phyloP scores from a whole-genome alignment of 1,140 invertebrate species.

The Eupeodes corollae region DNA sequence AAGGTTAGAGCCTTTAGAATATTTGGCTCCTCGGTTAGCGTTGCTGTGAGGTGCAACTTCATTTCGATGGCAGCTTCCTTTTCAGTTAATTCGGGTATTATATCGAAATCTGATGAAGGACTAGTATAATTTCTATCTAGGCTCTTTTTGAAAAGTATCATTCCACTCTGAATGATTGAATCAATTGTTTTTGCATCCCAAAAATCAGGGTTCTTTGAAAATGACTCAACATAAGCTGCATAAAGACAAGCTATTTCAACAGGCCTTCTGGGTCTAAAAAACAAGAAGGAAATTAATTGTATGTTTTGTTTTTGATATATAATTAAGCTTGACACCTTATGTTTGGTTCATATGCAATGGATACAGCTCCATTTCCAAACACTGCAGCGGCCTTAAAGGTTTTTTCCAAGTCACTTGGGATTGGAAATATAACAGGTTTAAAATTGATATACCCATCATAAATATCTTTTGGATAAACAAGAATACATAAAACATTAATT shows the following conservation, averaged over 20 bases:
- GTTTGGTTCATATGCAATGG: slow-evolving; percentile 11
- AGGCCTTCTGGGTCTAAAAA: slow-evolving; percentile 14
- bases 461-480: not conserved
- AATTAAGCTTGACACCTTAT: not conserved
- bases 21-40: slow-evolving; percentile 25
- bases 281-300: not conserved
- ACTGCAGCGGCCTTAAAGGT: slow-evolving; percentile 29
- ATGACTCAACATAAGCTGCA: slow-evolving; percentile 29
- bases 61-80: slow-evolving; percentile 17
- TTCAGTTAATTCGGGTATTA: slow-evolving; percentile 22
- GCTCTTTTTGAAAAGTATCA: slow-evolving; percentile 21
- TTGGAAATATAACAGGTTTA: slow-evolving; percentile 23
- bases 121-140: slow-evolving; percentile 16
- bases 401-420: slow-evolving; percentile 24
- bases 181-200: slow-evolving; percentile 29
- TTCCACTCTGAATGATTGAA: slow-evolving; percentile 20
- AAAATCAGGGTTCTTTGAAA: slow-evolving; percentile 29
- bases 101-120: slow-evolving; percentile 22
- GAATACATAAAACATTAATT: slow-evolving; percentile 1
- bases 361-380: slow-evolving; percentile 23
- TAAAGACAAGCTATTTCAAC: slow-evolving; percentile 24
- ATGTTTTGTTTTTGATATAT: not conserved
- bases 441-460: slow-evolving; percentile 15
- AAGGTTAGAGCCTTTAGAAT: slow-evolving; percentile 25
- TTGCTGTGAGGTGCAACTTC: slow-evolving; percentile 22